phyloP scores from a whole-genome alignment of 2,797 vertebrate species.

The Avahi laniger region DNA sequence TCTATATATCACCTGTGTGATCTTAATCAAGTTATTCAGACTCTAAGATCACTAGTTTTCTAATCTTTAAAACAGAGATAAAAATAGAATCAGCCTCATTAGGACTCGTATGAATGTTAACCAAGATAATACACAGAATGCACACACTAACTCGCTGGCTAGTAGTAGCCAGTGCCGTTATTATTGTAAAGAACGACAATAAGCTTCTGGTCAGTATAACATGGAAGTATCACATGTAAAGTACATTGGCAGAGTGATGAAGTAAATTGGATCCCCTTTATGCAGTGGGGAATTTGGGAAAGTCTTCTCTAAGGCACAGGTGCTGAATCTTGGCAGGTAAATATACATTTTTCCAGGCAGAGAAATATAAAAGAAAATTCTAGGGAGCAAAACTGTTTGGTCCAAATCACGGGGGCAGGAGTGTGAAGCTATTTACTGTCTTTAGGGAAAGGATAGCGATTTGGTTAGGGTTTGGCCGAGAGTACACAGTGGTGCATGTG shows the following conservation, averaged over 20 bases:
- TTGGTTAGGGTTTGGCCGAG: background rate
- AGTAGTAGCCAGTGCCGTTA: background rate
- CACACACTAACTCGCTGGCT: background rate
- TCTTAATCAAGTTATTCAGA: background rate
- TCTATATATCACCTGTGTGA: background rate
- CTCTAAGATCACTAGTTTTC: slow-evolving; percentile 15
- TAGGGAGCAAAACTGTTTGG: background rate
- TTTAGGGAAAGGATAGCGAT: background rate
- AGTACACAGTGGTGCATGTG: background rate
- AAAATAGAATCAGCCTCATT: slow-evolving; percentile 7
- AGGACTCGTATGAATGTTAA: background rate
- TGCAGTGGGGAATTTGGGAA: background rate
- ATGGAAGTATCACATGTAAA: rapidly evolving
- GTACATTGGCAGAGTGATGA: background rate
- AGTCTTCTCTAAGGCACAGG: background rate
- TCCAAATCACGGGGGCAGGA: too few species aligned
- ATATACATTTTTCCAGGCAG: background rate
- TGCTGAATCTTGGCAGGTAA: background rate
- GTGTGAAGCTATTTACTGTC: background rate
- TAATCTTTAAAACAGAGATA: slow-evolving; percentile 43
- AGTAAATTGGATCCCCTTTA: background rate
- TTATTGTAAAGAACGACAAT: background rate
- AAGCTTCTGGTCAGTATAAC: background rate
- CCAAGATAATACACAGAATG: background rate
- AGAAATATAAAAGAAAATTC: background rate